These are phyloP conservation scores for Onychomys leucogaster DNA, from an alignment of 2,797 vertebrate genomes.

Conservation along the genomic window DNA sequence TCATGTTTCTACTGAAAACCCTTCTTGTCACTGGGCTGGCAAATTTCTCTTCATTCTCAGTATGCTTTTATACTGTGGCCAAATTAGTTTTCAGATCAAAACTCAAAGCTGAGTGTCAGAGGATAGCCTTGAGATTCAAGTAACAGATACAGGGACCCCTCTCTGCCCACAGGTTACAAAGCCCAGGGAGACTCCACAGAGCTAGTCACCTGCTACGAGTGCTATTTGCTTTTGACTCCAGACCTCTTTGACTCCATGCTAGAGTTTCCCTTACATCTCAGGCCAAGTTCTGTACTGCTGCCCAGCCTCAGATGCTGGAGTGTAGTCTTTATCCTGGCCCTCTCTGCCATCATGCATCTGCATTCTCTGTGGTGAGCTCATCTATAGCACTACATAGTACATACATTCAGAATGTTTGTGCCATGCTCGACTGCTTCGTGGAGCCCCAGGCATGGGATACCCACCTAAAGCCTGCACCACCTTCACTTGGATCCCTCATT, in stretches of 20 bases:
- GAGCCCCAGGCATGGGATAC: neutral
- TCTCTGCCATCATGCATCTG: neutral
- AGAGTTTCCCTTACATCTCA: neutral
- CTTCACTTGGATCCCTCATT: neutral
- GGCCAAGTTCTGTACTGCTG: neutral
- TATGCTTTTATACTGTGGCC: neutral
- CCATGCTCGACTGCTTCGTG: neutral
- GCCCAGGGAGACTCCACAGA: neutral
- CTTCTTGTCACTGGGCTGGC: neutral
- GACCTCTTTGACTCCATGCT: neutral
- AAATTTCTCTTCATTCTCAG: slow-evolving; percentile 18
- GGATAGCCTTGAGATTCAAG: neutral
- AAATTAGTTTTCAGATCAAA: slow-evolving; percentile 23
- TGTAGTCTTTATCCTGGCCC: neutral
- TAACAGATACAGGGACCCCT: neutral
- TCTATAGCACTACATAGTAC: neutral
- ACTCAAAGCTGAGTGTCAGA: neutral
- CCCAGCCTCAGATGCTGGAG: neutral
- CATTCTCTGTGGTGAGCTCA: neutral
- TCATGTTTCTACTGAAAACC: neutral
- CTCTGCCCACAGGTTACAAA: neutral
- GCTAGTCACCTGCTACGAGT: neutral
- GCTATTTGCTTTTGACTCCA: neutral
- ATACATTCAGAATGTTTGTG: neutral
- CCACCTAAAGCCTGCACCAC: neutral